Conservation (phyloP, 2,797 vertebrate genomes). For the Presbytis comata region DNA sequence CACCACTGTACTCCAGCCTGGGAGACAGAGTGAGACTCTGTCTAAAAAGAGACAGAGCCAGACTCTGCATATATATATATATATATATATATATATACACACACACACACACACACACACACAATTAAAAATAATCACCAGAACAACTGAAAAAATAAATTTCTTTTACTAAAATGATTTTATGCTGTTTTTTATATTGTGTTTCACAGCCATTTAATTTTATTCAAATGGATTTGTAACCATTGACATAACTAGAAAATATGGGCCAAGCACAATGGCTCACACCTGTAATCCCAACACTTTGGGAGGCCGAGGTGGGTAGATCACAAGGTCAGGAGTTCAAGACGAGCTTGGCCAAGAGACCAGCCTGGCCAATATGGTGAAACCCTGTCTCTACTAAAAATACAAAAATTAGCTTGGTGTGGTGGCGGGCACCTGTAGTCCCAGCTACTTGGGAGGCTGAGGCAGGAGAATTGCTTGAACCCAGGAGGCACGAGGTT, state of each 20-base stretch:
- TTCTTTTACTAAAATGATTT: constrained; percentile 28
- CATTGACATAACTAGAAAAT: not conserved
- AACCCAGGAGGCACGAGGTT: not conserved
- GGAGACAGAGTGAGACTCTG: no score
- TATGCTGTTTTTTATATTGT: not conserved
- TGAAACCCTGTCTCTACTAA: not conserved
- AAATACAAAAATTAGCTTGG: not conserved
- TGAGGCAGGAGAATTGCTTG: not conserved
- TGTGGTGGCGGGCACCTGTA: not conserved
- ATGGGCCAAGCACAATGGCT: not conserved
- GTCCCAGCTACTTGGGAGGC: not conserved
- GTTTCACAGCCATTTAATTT: constrained; percentile 3
- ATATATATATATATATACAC: no score
- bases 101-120: no score
- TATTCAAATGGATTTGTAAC: constrained; percentile 16
- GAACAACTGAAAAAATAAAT: not conserved
- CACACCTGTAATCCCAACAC: no score
- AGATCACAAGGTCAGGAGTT: not conserved
- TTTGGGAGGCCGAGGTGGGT: not conserved
- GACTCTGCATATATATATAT: no score
- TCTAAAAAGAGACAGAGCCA: no score
- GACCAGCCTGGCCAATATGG: not conserved
- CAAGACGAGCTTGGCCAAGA: no score
- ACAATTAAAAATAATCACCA: not conserved
- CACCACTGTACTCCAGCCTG: no score